Base-by-base conservation (phyloP, 2,113 vertebrate species). In the Oxyura jamaicensis region DNA sequence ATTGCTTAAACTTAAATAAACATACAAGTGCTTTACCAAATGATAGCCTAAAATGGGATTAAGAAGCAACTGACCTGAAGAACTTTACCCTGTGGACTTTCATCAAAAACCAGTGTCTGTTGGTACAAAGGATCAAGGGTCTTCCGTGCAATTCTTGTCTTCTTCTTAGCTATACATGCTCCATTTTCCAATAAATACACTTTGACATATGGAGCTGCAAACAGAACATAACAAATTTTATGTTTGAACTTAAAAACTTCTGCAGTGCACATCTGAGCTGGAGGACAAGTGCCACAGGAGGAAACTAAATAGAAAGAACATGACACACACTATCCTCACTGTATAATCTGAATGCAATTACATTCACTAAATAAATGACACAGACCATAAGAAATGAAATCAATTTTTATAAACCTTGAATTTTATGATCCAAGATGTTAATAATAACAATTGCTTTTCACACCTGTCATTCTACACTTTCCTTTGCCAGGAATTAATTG, bases 61-160 rank as follows among this genome's bases (percentile, higher is more conserved):
- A 68, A 95, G 62, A 78, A 72, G 39, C 48, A 84, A 92, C 98
- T 98, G 83, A 99, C 99, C 99, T 99, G 99, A 97, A 99, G 98
- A 93, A 99, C 99, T 99, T 99, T 99, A 82, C 99, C 99, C 98
- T 99, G 98, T 56, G 99, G 99, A 95, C 99, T 99, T 95, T 99
- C 99, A 44, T 99, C 99, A 94, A 99, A 99, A 86, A 99, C 98
- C 96, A 99, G 97, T 48, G 98, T 98, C 97, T 99, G 99, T 93
- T 99, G 99, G 97, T 99, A 99, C 87, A 99, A 97, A 55, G 99
- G 99, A 97, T 99, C 99, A 63, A 99, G 99, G 15, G 99, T 99
- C 98, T 99, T 99, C 95, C 99, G 97, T 93, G 99, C 99, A 97
- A 99, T 99, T 97, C 99, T 99, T 85, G 99, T 99, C 98, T 99